Evolutionary conservation across 2,113 vertebrate species (phyloP).

Genomic region (Protobothrops flavoviridis): DNA sequence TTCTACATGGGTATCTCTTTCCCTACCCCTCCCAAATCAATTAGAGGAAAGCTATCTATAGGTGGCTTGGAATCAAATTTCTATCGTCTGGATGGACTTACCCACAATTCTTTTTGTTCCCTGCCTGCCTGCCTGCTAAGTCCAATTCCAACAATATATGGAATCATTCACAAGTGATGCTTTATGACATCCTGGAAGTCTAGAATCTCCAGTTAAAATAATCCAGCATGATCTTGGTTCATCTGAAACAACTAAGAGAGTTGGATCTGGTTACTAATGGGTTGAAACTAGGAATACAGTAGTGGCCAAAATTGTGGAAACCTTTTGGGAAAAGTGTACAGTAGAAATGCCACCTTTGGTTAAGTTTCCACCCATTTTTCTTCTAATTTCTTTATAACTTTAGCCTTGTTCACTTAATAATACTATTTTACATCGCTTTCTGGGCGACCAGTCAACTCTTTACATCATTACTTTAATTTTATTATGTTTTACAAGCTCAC

Average conservation of each 20-base stretch:
- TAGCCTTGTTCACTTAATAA: too few species aligned
- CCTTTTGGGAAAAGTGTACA: too few species aligned
- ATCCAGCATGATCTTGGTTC: neutral
- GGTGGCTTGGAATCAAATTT: neutral
- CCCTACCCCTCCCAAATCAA: neutral
- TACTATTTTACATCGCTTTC: too few species aligned
- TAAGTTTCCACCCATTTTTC: too few species aligned
- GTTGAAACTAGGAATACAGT: neutral
- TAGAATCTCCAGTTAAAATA: neutral
- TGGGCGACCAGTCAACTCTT: too few species aligned
- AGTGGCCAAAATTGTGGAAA: too few species aligned
- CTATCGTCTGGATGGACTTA: neutral
- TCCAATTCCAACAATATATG: neutral
- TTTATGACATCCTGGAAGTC: neutral
- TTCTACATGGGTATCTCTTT: neutral
- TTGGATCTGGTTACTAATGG: neutral
- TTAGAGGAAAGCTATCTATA: neutral
- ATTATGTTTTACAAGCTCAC: too few species aligned
- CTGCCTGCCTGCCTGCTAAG: neutral
- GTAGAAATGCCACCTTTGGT: too few species aligned
- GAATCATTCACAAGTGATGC: neutral
- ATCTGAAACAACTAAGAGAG: neutral
- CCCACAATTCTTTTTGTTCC: neutral
- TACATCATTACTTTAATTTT: too few species aligned
- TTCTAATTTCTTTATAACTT: too few species aligned